A percentile compares a stretch with the other conserved stretches of the same genome.
Evolutionary conservation across 2,113 vertebrate species (phyloP).

Genomic region (Chamaetylas fuelleborni): DNA sequence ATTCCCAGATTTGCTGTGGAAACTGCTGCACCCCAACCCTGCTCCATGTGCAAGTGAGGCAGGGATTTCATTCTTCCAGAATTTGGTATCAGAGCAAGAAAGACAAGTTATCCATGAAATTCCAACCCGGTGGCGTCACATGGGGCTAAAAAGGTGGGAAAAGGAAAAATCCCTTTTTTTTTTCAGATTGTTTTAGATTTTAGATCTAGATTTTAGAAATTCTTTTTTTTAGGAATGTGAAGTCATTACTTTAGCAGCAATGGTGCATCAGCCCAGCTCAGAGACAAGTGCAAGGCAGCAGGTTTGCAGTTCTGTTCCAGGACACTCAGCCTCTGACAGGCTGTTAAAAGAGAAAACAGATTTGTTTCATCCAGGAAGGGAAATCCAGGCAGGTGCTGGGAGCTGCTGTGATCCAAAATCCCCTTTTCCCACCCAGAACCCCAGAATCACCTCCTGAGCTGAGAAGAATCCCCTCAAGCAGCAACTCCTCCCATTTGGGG

Average conservation of each 20-base stretch:
- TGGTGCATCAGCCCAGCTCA: fast-evolving
- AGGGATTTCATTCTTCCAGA: not conserved
- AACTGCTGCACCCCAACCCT: no score
- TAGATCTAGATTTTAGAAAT: no score
- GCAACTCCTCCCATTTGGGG: not conserved
- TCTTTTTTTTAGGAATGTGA: no score
- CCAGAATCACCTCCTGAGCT: not conserved
- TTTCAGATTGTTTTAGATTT: no score
- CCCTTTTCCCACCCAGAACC: not conserved
- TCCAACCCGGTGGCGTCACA: not conserved
- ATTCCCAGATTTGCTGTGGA: not conserved
- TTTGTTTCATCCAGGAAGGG: not conserved
- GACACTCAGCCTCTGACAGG: not conserved
- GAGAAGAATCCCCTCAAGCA: not conserved
- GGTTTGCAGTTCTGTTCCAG: not conserved
- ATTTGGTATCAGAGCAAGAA: not conserved
- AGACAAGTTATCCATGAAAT: not conserved
- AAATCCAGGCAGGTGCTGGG: not conserved
- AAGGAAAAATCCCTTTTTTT: not conserved
- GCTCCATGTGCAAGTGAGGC: no score
- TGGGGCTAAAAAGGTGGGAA: not conserved
- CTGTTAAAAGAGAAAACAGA: not conserved
- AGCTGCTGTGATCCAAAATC: not conserved
- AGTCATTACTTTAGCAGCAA: fast-evolving
- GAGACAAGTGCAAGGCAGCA: no score